phyloP scores from a whole-genome alignment of 1,140 invertebrate genomes.

The Platyscapa corneri region DNA sequence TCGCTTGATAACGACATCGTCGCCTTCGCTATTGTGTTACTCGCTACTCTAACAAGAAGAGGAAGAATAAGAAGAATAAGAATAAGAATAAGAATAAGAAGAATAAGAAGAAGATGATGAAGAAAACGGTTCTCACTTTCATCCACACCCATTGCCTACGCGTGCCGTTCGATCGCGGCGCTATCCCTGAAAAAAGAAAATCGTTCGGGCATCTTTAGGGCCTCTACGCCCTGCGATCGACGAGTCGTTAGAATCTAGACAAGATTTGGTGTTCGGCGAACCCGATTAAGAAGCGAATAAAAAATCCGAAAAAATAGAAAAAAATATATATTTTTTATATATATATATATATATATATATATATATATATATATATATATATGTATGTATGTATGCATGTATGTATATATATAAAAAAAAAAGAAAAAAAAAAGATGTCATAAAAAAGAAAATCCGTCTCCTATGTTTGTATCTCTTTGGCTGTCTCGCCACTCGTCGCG shows the following conservation, averaged over 20 bases:
- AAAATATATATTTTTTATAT: too few species aligned
- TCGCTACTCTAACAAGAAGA: neutral
- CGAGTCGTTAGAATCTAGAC: neutral
- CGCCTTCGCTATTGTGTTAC: neutral
- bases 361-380: too few species aligned
- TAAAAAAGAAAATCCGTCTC: too few species aligned
- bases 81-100: too few species aligned
- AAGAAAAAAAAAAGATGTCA: too few species aligned
- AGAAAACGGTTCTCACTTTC: neutral
- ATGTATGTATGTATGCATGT: too few species aligned
- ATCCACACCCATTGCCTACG: neutral
- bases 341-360: too few species aligned
- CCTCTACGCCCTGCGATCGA: neutral
- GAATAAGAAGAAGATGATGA: too few species aligned
- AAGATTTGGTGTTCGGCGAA: conserved; percentile 35
- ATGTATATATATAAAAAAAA: too few species aligned
- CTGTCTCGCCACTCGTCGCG: conserved; percentile 3
- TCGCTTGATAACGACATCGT: conserved; percentile 25
- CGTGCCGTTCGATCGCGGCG: too few species aligned
- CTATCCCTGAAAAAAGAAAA: neutral
- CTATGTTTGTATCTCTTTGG: conserved; percentile 41
- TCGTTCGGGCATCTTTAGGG: neutral
- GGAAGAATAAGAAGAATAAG: too few species aligned
- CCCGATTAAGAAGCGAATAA: conserved; percentile 14
- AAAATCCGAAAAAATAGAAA: conserved; percentile 7